A percentile compares a stretch with the other conserved stretches of the same genome.
Conservation (phyloP, 2,113 vertebrate genomes). For the Ptilonorhynchus violaceus region DNA sequence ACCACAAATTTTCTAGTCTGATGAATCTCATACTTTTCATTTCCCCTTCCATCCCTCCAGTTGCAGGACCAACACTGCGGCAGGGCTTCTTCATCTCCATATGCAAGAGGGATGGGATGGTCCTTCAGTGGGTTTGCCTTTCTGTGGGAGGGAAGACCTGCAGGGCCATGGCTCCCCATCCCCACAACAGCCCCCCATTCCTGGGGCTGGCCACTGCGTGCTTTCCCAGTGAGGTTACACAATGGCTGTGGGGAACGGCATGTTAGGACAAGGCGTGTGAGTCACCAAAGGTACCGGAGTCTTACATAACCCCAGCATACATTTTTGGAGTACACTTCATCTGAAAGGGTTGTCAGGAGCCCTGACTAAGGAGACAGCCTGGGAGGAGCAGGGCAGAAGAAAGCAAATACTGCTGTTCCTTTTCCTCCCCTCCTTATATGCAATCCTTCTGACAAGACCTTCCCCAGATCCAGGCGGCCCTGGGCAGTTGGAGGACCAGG, state of each 20-base stretch:
- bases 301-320: slow-evolving; percentile 32
- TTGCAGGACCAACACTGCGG: rapidly evolving
- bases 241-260: neutral
- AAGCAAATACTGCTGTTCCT: neutral
- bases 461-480: neutral
- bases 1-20: neutral
- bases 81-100: neutral
- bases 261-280: slow-evolving; percentile 25
- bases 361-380: slow-evolving; percentile 10
- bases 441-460: neutral
- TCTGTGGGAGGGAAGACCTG: neutral
- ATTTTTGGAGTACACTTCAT: slow-evolving; percentile 19
- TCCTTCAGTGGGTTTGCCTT: neutral
- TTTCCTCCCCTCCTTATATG: neutral
- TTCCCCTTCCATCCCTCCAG: neutral
- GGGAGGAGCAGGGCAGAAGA: neutral
- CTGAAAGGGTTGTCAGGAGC: slow-evolving; percentile 37
- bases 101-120: neutral
- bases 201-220: rapidly evolving
- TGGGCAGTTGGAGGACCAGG: neutral
- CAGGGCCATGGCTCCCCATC: neutral
- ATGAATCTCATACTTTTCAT: neutral
- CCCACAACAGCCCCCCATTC: neutral
- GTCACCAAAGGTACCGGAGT: slow-evolving; percentile 18
- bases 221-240: neutral